Conservation (phyloP, 2,888 invertebrate species). For the Achlya flavicornis region DNA sequence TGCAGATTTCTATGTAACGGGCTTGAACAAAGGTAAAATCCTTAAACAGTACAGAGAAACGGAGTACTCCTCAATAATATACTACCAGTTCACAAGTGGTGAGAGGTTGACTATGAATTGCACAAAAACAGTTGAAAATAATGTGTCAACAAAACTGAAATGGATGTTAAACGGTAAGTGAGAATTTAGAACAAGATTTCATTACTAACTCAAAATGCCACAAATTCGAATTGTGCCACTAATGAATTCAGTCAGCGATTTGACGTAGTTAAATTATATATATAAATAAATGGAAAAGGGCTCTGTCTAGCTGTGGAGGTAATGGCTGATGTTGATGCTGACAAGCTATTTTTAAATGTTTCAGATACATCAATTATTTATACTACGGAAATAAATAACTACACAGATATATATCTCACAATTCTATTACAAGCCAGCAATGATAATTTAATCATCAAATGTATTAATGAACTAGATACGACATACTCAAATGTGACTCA, state of each 20-base stretch:
- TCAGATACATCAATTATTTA: not conserved
- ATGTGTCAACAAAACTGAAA: not conserved
- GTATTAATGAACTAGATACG: not conserved
- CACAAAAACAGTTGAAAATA: not conserved
- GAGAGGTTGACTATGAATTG: not conserved
- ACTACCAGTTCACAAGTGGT: not conserved
- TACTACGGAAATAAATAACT: not conserved
- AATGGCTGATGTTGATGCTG: too few relatives aligned
- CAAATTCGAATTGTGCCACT: too few relatives aligned
- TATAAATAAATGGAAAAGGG: too few relatives aligned
- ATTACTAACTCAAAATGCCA: too few relatives aligned
- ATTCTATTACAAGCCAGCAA: not conserved
- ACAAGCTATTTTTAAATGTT: not conserved
- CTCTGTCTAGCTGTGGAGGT: too few relatives aligned
- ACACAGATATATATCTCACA: not conserved
- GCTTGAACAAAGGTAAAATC: constrained; percentile 1
- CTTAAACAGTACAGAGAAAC: not conserved
- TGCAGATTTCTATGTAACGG: not conserved
- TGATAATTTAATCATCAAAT: not conserved
- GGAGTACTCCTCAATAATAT: not conserved
- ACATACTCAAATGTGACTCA: too few relatives aligned
- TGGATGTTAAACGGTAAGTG: not conserved
- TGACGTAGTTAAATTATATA: too few relatives aligned
- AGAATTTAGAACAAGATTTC: too few relatives aligned
- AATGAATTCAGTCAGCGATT: too few relatives aligned